Base-by-base conservation (phyloP, 2,888 invertebrate species). In the Lasioglossum calceatum region DNA sequence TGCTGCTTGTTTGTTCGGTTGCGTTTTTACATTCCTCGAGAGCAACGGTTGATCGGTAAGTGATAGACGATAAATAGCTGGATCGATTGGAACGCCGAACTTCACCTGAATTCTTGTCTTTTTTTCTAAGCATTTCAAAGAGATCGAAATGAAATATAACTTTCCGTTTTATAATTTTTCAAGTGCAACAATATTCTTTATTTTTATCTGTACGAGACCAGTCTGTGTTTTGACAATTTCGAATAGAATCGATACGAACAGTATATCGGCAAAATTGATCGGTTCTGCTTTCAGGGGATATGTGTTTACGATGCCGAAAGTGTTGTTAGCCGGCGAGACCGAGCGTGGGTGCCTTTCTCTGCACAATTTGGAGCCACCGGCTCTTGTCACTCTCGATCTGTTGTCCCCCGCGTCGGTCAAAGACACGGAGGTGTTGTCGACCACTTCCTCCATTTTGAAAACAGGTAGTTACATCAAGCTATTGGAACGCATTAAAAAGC, bases 311-410 rank as follows among this genome's bases (percentile, higher is more conserved):
- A 94, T 93, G 7, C 95, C 95, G 8, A 93, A 93, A 79, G 90
- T 90, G 79, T 92, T 95, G 64, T 87, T 94, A n/a, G 93, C 94
- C 10, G 95, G 94, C 2, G 93, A 95, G 79, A 92, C 92, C 36
- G 94, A 94, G 77, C 94, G 92, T 75, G 93, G 93, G 7, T 95
- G 95, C 85, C 89, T 95, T 36, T 95, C 95, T 10, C 85, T 95
- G 50, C 95, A 95, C 88, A 95, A 95, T 91, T 87, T 95, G 77
- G 94, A 94, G 58, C 92, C 94, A 44, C 95, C 95, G 72, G 95
- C 93, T 50, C 92, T 94, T 77, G 91, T 94, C 90, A 82, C 91
- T 61, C 86, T 95, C 47, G 93, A 95, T 58, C 82, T 95, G 27
- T 80, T 94, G 74, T 88, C 92, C 32, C 90, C 92, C 7, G 75